Evolutionary conservation across 1,140 invertebrate species (phyloP), one percentile per base, ranked within the genome.

Genomic region (Trypoxylus dichotomus): DNA sequence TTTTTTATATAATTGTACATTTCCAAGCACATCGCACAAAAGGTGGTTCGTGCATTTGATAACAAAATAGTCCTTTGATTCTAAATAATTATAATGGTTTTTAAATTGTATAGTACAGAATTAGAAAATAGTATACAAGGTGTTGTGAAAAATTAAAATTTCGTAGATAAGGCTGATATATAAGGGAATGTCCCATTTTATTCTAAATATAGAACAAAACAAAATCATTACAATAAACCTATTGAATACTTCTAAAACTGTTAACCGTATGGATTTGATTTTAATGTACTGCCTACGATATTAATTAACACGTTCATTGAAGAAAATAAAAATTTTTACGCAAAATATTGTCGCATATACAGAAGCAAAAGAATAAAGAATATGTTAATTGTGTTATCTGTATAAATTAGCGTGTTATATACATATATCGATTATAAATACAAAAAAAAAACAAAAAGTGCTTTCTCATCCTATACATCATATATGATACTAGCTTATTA

Each of bases 171-270:
- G n/a, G n/a, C n/a, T n/a, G n/a, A n/a, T n/a, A n/a, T n/a, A n/a
- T n/a, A n/a, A n/a, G n/a, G n/a, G n/a, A n/a, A n/a, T n/a, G n/a
- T n/a, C n/a, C n/a, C n/a, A n/a, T n/a, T n/a, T n/a, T n/a, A n/a
- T n/a, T n/a, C n/a, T n/a, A n/a, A n/a, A n/a, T n/a, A n/a, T n/a
- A n/a, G n/a, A n/a, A n/a, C n/a, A n/a, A n/a, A n/a, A n/a, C 2
- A 54, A 54, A 54, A 54, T 32, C 2, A 32, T 32, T 3, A 54
- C 47, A 54, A 54, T 2, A 13, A 54, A 54, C 19, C 11, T 54
- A 54, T 54, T n/a, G 19, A 54, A n/a, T 54, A 54, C 47, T n/a
- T n/a, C n/a, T n/a, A 54, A 54, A 54, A 54, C n/a, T n/a, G n/a
- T n/a, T n/a, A 54, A 58, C 7, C 47, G 15, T 0, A 58, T 19